phyloP scores from a whole-genome alignment of 2,797 vertebrate species.

The Cheirogaleus major region DNA sequence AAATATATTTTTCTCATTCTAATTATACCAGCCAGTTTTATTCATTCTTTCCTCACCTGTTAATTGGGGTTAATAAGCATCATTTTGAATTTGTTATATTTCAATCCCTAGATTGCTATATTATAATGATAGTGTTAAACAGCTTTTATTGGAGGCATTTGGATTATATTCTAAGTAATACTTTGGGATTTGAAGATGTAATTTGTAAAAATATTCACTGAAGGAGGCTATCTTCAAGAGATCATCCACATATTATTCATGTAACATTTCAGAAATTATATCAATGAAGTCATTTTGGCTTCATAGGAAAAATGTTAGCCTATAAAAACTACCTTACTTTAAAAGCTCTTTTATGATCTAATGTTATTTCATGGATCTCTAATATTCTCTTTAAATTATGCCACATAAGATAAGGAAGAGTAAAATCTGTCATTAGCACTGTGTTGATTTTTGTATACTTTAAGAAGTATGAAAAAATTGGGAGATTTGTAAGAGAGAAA shows the following conservation, averaged over 20 bases:
- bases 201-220: neutral
- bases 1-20: neutral
- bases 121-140: neutral
- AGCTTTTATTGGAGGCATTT: neutral
- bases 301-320: neutral
- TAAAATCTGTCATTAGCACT: neutral
- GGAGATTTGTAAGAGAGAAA: neutral
- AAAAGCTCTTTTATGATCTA: neutral
- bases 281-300: neutral
- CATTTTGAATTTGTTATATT: neutral
- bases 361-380: neutral
- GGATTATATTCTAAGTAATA: neutral
- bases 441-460: neutral
- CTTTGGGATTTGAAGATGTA: neutral
- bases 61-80: neutral
- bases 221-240: neutral
- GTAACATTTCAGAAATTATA: neutral
- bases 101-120: neutral
- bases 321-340: neutral
- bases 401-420: neutral
- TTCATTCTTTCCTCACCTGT: neutral
- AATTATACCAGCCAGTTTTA: neutral
- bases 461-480: neutral
- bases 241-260: neutral
- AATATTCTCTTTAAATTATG: neutral